Evolutionary conservation across 2,113 vertebrate genomes (phyloP), one percentile per base, ranked within the genome.

Genomic region (Microtus richardsoni): DNA sequence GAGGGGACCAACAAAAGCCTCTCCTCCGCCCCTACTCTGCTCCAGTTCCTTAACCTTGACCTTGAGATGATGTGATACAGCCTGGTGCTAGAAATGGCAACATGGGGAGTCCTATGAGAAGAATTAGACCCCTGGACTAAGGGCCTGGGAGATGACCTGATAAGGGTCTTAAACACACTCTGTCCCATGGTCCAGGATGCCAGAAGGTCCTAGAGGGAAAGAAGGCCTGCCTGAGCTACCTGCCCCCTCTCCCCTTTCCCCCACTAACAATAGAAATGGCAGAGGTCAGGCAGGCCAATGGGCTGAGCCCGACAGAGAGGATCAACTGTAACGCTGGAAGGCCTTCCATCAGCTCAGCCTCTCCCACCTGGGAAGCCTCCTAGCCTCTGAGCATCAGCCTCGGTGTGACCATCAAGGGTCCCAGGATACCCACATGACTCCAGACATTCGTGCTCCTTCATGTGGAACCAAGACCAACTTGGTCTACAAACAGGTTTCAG

Each of bases 31-130:
- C 82, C 60, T 0, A 84, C 89, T 24, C 89, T 66, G 0, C 10
- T 49, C 0, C 0, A 54, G 71, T 90, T 74, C 97, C 95, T 24
- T 80, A 93, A 84, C 95, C 91, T 87, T 62, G 91, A 71, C 94
- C 86, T 85, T 47, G 0, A 66, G 95, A 97, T 98, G 98, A 98
- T 97, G 97, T 54, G 70, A 41, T 74, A 30, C 97, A 98, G 97
- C 22, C 41, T 54, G 71, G 89, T 78, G 70, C 85, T 36, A 33
- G 64, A 73, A 4, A 19, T 80, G 73, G 62, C 74, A 49, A 66
- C 84, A 62, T 28, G 79, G 44, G 52, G 54, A 87, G 44, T 22
- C 36, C 49, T 77, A n/a, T 97, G 97, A 93, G 97, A 97, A 98
- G 94, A 93, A 77, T 49, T 14, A 79, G 90, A 73, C 82, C 94